These are phyloP conservation scores for Zingel zingel DNA, from an alignment of 2,113 vertebrate species.

Conservation along the genomic window DNA sequence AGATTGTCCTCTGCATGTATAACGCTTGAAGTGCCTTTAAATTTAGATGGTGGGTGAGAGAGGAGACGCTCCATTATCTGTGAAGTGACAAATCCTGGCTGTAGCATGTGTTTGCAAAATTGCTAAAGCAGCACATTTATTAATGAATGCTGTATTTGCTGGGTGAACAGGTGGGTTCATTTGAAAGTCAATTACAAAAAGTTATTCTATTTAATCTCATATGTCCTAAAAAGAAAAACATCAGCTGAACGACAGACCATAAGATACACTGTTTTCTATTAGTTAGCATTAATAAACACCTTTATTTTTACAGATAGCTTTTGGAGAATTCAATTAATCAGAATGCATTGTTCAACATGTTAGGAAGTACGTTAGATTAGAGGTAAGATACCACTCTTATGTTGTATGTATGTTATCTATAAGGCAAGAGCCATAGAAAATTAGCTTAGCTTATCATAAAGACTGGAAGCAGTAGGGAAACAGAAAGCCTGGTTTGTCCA, in stretches of 20 bases:
- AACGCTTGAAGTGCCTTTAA: conserved; percentile 3
- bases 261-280: not conserved
- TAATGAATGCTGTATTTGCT: conserved; percentile 36
- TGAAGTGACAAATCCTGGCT: conserved; percentile 18
- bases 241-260: not conserved
- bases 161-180: conserved; percentile 53
- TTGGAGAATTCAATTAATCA: not conserved
- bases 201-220: not conserved
- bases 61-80: not conserved
- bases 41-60: conserved; percentile 13
- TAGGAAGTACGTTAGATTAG: not conserved
- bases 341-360: not conserved
- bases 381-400: not conserved
- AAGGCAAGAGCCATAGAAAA: not conserved
- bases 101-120: conserved; percentile 16
- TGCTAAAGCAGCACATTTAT: conserved; percentile 36
- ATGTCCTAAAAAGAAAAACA: not conserved
- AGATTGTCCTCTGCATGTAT: not conserved
- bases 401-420: not conserved
- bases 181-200: conserved; percentile 43
- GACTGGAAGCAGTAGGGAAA: not conserved
- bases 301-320: not conserved
- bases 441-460: not conserved
- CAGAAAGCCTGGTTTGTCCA: not conserved
- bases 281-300: not conserved